Evolutionary conservation across 1,140 invertebrate genomes (phyloP), one percentile per base, ranked within the genome.

Genomic region (Procambarus clarkii): DNA sequence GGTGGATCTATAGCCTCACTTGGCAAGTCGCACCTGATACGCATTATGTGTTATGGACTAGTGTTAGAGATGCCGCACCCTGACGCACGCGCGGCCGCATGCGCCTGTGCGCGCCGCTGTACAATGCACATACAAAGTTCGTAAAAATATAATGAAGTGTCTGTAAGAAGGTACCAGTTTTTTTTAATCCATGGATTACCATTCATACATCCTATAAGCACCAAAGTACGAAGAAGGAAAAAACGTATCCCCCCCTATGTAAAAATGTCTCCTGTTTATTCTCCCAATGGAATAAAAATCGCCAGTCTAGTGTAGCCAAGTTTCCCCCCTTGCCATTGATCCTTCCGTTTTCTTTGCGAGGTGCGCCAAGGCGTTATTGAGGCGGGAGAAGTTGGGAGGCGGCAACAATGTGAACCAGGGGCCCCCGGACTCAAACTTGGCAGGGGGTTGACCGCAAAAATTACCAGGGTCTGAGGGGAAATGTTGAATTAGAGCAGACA

Each of bases 301-400:
- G 5, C 21, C 79, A 81, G 46, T 54, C 48, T 81, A 3, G 79
- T 81, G 48, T 81, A 15, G 79, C 79, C 11, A 81, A 81, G 79
- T 81, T 81, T n/a, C 18, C 79, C 79, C 18, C 44, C 50, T 15
- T 3, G 8, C 79, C 54, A 81, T 81, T 81, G 79, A 81, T 58
- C 79, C 54, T 54, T 13, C 79, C 48, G 54, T 81, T 54, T 81
- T 81, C 79, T 81, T 81, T 50, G 45, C 7, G 7, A 34, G 69
- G n/a, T 34, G 24, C 69, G 24, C 0, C 24, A 34, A 74, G 69
- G 21, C 69, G 69, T 24, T 74, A 74, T 74, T 34, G 69, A 74
- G 21, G 24, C n/a, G 0, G 2, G 7, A n/a, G n/a, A 24, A 34
- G 69, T 8, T 74, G 69, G 69, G n/a, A 11, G 8, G n/a, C 24